Base-by-base conservation (phyloP, 2,888 invertebrate species). In the Pantelozetes paolii region DNA sequence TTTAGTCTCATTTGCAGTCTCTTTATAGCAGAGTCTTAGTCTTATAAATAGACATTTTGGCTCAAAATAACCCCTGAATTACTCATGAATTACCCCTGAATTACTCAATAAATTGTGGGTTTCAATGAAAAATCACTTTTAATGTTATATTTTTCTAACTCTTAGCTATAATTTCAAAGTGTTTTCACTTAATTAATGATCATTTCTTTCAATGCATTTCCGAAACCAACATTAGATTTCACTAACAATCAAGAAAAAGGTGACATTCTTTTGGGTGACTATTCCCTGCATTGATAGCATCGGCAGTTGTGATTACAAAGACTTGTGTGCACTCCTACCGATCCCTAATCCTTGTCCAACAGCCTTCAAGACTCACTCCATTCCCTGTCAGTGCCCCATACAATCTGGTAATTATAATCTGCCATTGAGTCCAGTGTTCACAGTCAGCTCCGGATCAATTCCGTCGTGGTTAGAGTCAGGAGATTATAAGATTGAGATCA, bases 271-370 rank as follows among this genome's bases (percentile, higher is more conserved):
- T 20, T 67, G 67, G 36, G 20, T 67, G 42, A 42, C 40, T 6
- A 23, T 67, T 15, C 67, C 36, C n/a, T 67, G 40, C 32, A 26
- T 42, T 5, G 32, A 26, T 13, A 36, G 42, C 11, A 42, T 36
- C 9, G 67, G 67, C 26, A 23, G 23, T n/a, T 67, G 67, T 42
- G 36, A 67, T 42, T 67, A 67, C 42, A 36, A 67, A 36, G 67
- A 67, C 42, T 32, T 67, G 18, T 62, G 62, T 20, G 62, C 62
- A 32, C 30, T 62, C 6, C 32, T 62, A 6, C 67, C 67, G 13
- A 67, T 67, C 40, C 40, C 42, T 67, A 67, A 67, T 67, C 67
- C 67, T 8, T 67, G 67, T 67, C 67, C 36, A 15, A 67, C 40
- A 23, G 23, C 67, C 42, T 67, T 67, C 62, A 62, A 62, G 62